These are phyloP conservation scores for Melipona beecheii DNA, from an alignment of 2,888 invertebrate species.

Conservation along the genomic window DNA sequence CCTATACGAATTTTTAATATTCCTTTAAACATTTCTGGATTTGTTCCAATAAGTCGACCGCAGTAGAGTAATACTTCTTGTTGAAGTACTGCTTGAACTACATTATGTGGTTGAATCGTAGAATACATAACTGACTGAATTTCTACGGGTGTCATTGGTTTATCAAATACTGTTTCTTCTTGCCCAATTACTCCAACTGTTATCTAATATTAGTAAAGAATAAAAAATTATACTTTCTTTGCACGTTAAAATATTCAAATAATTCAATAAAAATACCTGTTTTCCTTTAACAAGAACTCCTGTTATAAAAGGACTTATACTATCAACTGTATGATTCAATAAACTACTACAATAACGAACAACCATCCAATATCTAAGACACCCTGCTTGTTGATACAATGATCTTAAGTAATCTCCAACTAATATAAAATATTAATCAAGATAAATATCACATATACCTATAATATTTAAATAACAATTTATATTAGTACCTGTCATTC, in stretches of 20 bases:
- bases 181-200: constrained; percentile 97
- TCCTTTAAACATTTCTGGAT: constrained; percentile 97
- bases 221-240: neutral
- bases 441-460: neutral
- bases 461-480: neutral
- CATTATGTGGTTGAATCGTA: constrained; percentile 94
- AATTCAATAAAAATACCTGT: constrained; percentile 87
- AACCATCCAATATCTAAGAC: constrained; percentile 94
- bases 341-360: constrained; percentile 98
- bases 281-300: constrained; percentile 99
- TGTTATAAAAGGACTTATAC: constrained; percentile 99
- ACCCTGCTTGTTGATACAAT: constrained; percentile 93
- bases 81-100: constrained; percentile 96
- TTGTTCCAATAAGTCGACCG: constrained; percentile 95
- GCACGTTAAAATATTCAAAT: neutral
- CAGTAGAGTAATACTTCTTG: constrained; percentile 97
- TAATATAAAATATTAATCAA: constrained; percentile 79
- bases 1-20: constrained; percentile 92
- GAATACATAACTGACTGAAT: constrained; percentile 96
- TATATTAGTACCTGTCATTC: constrained; percentile 80
- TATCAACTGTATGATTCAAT: constrained; percentile 97
- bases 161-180: constrained; percentile 98
- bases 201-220: constrained; percentile 85
- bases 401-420: constrained; percentile 89
- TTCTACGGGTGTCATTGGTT: constrained; percentile 98